Evolutionary conservation across 2,797 vertebrate genomes (phyloP).

Genomic region (Thripadectes ignobilis): DNA sequence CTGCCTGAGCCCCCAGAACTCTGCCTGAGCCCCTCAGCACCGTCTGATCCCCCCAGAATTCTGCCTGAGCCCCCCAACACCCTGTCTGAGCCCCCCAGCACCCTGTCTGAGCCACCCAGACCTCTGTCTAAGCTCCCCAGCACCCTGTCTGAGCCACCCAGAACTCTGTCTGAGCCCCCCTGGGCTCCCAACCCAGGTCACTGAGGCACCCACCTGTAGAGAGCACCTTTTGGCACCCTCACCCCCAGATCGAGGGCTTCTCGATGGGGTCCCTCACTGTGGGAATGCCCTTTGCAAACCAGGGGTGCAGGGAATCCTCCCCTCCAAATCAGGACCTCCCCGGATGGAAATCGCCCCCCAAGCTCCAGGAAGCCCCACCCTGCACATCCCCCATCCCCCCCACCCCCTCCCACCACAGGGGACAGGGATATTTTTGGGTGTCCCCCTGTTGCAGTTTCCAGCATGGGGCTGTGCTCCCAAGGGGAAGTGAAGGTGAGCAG

Average conservation of each 20-base stretch:
- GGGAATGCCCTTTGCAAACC: background rate
- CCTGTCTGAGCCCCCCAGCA: no score
- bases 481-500: rapidly evolving
- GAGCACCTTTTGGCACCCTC: background rate
- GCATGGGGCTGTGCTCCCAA: rapidly evolving
- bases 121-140: background rate
- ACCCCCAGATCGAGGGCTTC: background rate
- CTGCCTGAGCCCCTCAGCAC: no score
- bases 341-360: background rate
- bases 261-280: background rate
- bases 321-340: background rate
- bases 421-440: background rate
- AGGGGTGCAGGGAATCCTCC: rapidly evolving
- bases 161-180: no score
- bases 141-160: background rate
- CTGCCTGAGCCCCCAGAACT: no score
- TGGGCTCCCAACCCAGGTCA: background rate
- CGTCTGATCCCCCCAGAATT: no score
- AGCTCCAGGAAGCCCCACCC: background rate
- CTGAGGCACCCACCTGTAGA: no score
- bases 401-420: background rate
- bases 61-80: background rate
- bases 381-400: rapidly evolving
- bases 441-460: background rate
- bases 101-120: no score